Evolutionary conservation across 1,140 invertebrate species (phyloP), one percentile per base, ranked within the genome.

Genomic region (Formica selysi): DNA sequence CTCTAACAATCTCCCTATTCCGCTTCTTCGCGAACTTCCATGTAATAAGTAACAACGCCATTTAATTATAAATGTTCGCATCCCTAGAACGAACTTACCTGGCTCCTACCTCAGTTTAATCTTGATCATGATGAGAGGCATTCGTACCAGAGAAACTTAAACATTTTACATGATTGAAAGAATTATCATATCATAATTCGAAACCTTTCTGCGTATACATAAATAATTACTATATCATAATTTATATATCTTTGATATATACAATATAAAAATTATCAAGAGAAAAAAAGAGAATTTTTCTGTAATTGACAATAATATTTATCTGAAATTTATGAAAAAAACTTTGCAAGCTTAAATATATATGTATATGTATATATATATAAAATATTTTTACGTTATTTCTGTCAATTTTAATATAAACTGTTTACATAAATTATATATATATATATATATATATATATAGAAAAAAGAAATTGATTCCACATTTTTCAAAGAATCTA

Each of bases 41-140:
- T 92, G 91, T 94, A 93, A 93, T 93, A 93, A 94, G 89, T 92
- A 91, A 91, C 90, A 91, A 93, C 91, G 91, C 91, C 91, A 91
- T 92, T 94, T 93, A 93, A 94, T 94, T 94, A 94, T 93, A 92
- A 93, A 94, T 93, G 92, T 92, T 92, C 88, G 70, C 87, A 89
- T 86, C 62, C 65, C 67, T 80, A 89, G 85, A 85, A 88, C 91
- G 88, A 93, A 92, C 91, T 89, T 91, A 89, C 84, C 87, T 87
- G 79, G 74, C 74, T 91, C 61, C 85, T 83, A 90, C 88, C 85
- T 90, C 73, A 61, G 62, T 88, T 90, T 90, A 90, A 88, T 90
- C 88, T 78, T 83, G 70, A 86, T 67, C 36, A 70, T 59, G 64
- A 76, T 8, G 48, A 44, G 83, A 84, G 3, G 38, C 57, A 90